phyloP scores from a whole-genome alignment of 1,140 invertebrate genomes.

The Drosophila prosaltans region DNA sequence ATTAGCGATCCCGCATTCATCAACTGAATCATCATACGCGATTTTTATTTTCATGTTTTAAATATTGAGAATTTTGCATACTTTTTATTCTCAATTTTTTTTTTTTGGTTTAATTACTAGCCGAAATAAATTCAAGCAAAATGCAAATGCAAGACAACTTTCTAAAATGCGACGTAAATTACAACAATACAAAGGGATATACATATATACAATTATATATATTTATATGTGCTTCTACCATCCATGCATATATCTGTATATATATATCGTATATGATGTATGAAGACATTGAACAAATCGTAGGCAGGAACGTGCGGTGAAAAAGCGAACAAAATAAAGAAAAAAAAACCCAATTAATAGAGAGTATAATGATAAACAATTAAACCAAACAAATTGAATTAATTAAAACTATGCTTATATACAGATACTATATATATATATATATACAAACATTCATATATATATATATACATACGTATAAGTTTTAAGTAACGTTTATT shows the following conservation, averaged over 20 bases:
- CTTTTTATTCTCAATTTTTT: constrained; percentile 3
- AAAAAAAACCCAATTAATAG: constrained; percentile 70
- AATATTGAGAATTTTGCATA: too few relatives aligned
- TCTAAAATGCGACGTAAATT: constrained; percentile 58
- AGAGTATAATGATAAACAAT: constrained; percentile 68
- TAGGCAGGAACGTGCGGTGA: constrained; percentile 83
- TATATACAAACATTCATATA: constrained; percentile 28
- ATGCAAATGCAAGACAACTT: constrained; percentile 49
- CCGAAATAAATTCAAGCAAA: constrained; percentile 48
- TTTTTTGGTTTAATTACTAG: constrained; percentile 50
- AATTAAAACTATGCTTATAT: constrained; percentile 69
- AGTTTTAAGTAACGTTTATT: constrained; percentile 72
- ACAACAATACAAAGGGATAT: constrained; percentile 64
- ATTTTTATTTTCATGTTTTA: constrained; percentile 23
- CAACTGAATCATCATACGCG: constrained; percentile 29
- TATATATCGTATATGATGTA: constrained; percentile 29
- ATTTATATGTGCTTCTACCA: constrained; percentile 52
- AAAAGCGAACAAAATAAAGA: constrained; percentile 59
- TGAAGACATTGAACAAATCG: constrained; percentile 82
- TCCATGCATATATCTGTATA: constrained; percentile 45
- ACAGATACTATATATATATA: constrained; percentile 46
- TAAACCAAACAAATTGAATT: constrained; percentile 77
- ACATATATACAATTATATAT: constrained; percentile 59
- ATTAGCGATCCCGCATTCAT: constrained; percentile 1
- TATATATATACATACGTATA: constrained; percentile 48